Conservation (phyloP, 2,888 invertebrate species). For the Neocrepidodera transversa region DNA sequence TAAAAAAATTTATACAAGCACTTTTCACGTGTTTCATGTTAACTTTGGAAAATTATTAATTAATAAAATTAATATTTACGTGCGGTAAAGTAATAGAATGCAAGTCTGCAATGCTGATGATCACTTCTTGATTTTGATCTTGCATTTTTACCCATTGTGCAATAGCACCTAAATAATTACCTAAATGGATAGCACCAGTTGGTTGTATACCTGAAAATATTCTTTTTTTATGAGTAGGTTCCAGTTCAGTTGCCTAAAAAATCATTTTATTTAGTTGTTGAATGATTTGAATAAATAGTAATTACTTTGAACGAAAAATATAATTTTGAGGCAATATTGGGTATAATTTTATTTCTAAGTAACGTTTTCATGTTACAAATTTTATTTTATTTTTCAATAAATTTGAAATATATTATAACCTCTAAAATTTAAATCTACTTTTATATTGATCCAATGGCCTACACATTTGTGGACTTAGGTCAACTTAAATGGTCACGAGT, state of each 20-base stretch:
- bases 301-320: slow-evolving; percentile 23
- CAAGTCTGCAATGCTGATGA: slow-evolving; percentile 88
- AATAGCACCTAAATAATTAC: slow-evolving; percentile 96
- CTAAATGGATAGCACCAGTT: slow-evolving; percentile 91
- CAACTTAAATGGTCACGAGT: no score
- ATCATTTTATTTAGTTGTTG: not conserved
- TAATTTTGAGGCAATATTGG: not conserved
- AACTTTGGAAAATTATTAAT: not conserved
- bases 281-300: not conserved
- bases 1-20: no score
- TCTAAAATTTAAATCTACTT: no score
- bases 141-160: slow-evolving; percentile 86
- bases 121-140: slow-evolving; percentile 71
- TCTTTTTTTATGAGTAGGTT: slow-evolving; percentile 47
- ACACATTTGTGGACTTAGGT: no score
- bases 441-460: no score
- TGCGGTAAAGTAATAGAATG: slow-evolving; percentile 90
- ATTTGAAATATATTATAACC: not conserved
- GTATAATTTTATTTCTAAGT: slow-evolving; percentile 3
- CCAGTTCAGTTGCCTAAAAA: slow-evolving; percentile 28
- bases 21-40: no score
- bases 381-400: not conserved
- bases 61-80: slow-evolving; percentile 58
- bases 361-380: slow-evolving; percentile 1
- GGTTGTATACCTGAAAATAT: slow-evolving; percentile 97